Evolutionary conservation across 1,140 invertebrate genomes (phyloP).

Genomic region (Procambarus clarkii): DNA sequence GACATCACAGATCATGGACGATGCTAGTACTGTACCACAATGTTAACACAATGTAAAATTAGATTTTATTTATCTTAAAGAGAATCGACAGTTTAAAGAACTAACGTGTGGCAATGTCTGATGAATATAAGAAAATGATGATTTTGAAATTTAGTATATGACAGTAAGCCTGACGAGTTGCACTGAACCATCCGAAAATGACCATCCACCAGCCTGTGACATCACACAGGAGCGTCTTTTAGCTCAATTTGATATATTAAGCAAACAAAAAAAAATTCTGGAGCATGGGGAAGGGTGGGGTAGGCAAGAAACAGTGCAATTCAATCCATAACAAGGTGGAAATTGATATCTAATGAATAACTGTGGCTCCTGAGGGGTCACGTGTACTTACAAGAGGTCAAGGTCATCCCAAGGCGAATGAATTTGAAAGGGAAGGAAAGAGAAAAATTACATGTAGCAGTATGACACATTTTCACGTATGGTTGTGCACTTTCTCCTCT

Average conservation of each 20-base stretch:
- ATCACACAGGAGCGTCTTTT: slow-evolving; percentile 58
- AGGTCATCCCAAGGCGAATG: slow-evolving; percentile 69
- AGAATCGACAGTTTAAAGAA: neutral
- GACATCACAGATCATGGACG: slow-evolving; percentile 29
- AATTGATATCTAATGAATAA: slow-evolving; percentile 61
- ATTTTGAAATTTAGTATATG: neutral
- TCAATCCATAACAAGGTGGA: slow-evolving; percentile 68
- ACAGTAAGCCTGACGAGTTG: neutral
- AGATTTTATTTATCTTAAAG: neutral
- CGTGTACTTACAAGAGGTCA: slow-evolving; percentile 69
- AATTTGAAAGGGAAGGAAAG: slow-evolving; percentile 67
- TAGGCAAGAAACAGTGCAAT: slow-evolving; percentile 62
- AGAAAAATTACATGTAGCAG: slow-evolving; percentile 71
- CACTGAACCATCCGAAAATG: too few species aligned
- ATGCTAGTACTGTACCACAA: neutral
- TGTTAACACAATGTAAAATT: neutral
- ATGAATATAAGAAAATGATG: neutral
- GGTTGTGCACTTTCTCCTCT: slow-evolving; percentile 36
- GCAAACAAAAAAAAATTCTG: slow-evolving; percentile 44
- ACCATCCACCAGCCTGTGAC: slow-evolving; percentile 9
- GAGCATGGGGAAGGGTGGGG: slow-evolving; percentile 21
- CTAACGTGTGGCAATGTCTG: neutral
- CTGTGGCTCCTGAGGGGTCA: slow-evolving; percentile 68
- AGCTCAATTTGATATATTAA: slow-evolving; percentile 59
- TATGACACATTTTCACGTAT: slow-evolving; percentile 39